Evolutionary conservation across 2,888 invertebrate species (phyloP), one percentile per base, ranked within the genome.

Genomic region (Agriopis marginaria): DNA sequence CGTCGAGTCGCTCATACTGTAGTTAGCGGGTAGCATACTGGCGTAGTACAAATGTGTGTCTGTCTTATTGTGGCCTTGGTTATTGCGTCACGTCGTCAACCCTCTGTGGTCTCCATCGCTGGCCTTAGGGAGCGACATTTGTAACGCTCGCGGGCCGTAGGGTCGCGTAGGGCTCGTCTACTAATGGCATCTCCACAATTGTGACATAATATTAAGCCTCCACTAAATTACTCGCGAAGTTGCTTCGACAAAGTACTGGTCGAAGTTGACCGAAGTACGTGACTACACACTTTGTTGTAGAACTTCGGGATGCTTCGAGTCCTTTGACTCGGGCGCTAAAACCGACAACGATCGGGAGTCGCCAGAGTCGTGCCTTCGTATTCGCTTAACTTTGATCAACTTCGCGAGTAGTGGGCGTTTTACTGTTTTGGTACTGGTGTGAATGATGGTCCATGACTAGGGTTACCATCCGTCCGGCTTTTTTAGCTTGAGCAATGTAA

Each of bases 1-100:
- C 82, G 85, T 86, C 75, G 86, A 80, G 64, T 77, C 79, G 83
- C 78, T 77, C 74, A 12, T 72, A 76, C 72, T 75, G 78, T 85
- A 85, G 81, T 75, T 89, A 89, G 89, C 89, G 88, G 89, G 88
- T 88, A 89, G 88, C 89, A 89, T 90, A 90, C 92, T 92, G 92
- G 87, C 90, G 89, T 91, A 92, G 93, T 93, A 92, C 92, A 93
- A 93, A 92, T 90, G 90, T 86, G 86, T 89, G 91, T 81, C 76
- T 87, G 86, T 84, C 42, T 77, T 63, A 72, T 74, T 77, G 81
- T 79, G 79, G 76, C 77, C 75, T 77, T 76, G 78, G 78, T 75
- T 78, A 75, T 75, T 68, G 77, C 76, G 79, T 80, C 80, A 75
- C 77, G 74, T 70, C 73, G 72, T 59, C 60, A 50, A 32, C 62